Base-by-base conservation (phyloP, 2,113 vertebrate species). In the Rhinopomastus cyanomelas region DNA sequence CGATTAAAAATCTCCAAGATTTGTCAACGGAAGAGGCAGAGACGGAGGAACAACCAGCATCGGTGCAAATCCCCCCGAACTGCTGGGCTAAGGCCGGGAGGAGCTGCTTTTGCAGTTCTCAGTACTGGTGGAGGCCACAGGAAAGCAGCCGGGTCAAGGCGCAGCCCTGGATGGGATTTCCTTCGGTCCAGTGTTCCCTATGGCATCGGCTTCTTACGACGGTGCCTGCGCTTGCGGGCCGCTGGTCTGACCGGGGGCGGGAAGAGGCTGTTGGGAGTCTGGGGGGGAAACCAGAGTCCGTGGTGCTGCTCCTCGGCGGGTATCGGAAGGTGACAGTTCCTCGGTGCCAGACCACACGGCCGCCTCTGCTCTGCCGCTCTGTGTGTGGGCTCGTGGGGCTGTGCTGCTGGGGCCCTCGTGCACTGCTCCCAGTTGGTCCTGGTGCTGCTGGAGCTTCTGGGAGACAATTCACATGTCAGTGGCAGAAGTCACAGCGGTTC, bases 151-250 rank as follows among this genome's bases (percentile, higher is more conserved):
- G 30, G 37, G 34, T 3, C 10, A 8, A 6, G 48, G 32, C 1
- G 2, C 19, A 12, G 48, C 21, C 67, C 36, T 4, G 49, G 30
- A 4, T 1, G 1, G 12, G 30, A 3, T 62, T 29, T 12, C 4
- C 1, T 2, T 0, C 0, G 0, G 4, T 5, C 1, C 17, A 3
- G 2, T 8, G 0, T 5, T 51, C 62, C 60, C 30, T 19, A 51
- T 0, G 6, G 56, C 1, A 3, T 73, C 46, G 16, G 23, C 5
- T 69, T 90, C 67, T 12, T 32, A 3, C 2, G 75, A 46, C 44
- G 32, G 21, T 36, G 68, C 34, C 69, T 25, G 36, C 48, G 56
- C 16, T 39, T 88, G 68, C 42, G 32, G 51, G 13, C 8, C 1
- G 3, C 4, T 6, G 2, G 53, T 0, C 2, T 19, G 23, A 55